Base-by-base conservation (phyloP, 2,113 vertebrate genomes). In the Dasyprocta punctata region DNA sequence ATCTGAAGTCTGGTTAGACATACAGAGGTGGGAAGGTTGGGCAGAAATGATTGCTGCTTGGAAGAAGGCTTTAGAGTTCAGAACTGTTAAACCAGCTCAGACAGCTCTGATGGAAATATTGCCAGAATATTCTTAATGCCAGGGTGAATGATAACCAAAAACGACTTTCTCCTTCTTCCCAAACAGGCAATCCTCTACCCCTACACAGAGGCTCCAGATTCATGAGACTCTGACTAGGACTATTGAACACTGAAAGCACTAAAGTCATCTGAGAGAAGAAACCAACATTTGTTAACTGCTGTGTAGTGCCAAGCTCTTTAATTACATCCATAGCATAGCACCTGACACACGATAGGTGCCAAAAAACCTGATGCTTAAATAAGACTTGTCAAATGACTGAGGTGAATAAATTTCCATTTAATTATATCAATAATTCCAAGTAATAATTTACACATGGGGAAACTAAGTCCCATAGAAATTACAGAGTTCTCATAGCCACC, bases 391-490 rank as follows among this genome's bases (percentile, higher is more conserved):
- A 28, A 90, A 82, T 63, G 61, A 95, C 83, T 60, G 26, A 33
- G 49, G 9, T 88, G 61, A 92, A 89, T 89, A 61, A 97, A 77
- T 92, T 95, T 36, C 28, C 93, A 85, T 90, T 96, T 89, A 91
- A 97, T 54, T 69, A 30, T 71, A 96, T 58, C 44, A 90, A 75
- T 38, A 94, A 89, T 90, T 88, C 78, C 60, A 71, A 89, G 78
- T 58, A 82, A 92, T 41, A 20, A 71, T 38, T 96, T 84, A 44
- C 52, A 67, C 41, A 16, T 13, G n/a, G 71, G 78, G 41, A 97
- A 96, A 93, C 52, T 81, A 89, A 97, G 73, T 30, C 77, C 52
- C 12, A 4, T 0, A 78, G 54, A 88, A 36, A n/a, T 49, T 56
- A 54, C 9, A 77, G 20, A 49, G 33, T 80, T 92, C 49, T 97